Conservation (phyloP, 1,140 invertebrate genomes). For the Drosophila bocki region DNA sequence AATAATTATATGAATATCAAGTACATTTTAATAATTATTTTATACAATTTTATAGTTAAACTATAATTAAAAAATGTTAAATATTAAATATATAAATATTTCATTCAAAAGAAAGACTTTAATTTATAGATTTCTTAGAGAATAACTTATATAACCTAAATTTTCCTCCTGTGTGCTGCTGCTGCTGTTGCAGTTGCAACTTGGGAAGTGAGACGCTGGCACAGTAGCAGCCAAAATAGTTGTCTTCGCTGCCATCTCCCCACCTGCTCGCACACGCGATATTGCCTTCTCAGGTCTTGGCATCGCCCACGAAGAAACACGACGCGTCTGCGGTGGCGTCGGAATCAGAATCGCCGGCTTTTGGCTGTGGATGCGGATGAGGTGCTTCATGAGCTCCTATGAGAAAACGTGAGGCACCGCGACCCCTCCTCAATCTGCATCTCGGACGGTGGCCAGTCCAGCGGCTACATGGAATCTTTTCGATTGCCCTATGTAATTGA, state of each 20-base stretch:
- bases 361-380: slow-evolving; percentile 14
- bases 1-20: neutral
- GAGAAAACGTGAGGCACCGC: slow-evolving; percentile 41
- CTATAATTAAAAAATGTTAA: neutral
- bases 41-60: neutral
- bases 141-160: neutral
- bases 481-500: slow-evolving; percentile 51
- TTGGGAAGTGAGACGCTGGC: slow-evolving; percentile 51
- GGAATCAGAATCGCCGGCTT: slow-evolving; percentile 58
- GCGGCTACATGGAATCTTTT: slow-evolving; percentile 44
- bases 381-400: slow-evolving; percentile 19
- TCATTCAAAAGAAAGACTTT: neutral
- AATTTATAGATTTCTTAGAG: neutral
- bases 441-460: slow-evolving; percentile 46
- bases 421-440: slow-evolving; percentile 18
- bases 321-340: slow-evolving; percentile 69
- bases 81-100: neutral
- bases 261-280: neutral
- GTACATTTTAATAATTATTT: neutral
- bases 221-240: slow-evolving; percentile 82
- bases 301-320: slow-evolving; percentile 78
- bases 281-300: slow-evolving; percentile 3
- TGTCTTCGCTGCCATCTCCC: slow-evolving; percentile 36
- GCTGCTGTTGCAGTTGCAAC: slow-evolving; percentile 31
- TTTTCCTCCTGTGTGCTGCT: slow-evolving; percentile 3